phyloP scores from a whole-genome alignment of 2,888 invertebrate species.

The Acleris literana region DNA sequence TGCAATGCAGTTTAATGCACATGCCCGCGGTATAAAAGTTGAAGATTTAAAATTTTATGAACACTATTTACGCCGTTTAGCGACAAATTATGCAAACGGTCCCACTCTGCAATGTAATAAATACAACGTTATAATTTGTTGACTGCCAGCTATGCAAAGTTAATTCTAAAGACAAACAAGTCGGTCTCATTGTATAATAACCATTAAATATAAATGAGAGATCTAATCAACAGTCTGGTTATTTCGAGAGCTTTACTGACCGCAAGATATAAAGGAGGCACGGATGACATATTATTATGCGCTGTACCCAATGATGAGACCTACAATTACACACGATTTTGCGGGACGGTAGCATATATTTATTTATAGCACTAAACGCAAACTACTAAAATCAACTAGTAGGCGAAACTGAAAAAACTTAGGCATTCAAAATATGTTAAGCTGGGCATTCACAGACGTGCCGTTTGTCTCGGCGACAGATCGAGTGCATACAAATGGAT shows the following conservation, averaged over 20 bases:
- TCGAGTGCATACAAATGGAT: no score
- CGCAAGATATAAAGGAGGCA: slow-evolving; percentile 14
- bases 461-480: no score
- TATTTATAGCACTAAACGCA: no score
- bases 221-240: slow-evolving; percentile 10
- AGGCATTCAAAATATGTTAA: no score
- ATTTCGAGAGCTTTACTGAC: slow-evolving; percentile 26
- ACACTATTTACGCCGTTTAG: slow-evolving; percentile 49
- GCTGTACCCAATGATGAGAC: slow-evolving; percentile 1
- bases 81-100: slow-evolving; percentile 62
- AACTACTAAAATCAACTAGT: no score
- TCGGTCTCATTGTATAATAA: background rate
- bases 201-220: slow-evolving; percentile 12
- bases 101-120: slow-evolving; percentile 28
- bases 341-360: no score
- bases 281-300: slow-evolving; percentile 1
- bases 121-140: slow-evolving; percentile 28
- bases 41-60: slow-evolving; percentile 49
- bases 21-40: slow-evolving; percentile 63
- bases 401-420: no score
- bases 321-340: no score
- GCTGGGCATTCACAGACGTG: no score
- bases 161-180: slow-evolving; percentile 21
- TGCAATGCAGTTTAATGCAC: slow-evolving; percentile 63
- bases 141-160: slow-evolving; percentile 13